Percentiles rank a stretch among this genome's conserved stretches.
phyloP scores from a whole-genome alignment of 2,888 invertebrate species.

The Microplitis manilae region DNA sequence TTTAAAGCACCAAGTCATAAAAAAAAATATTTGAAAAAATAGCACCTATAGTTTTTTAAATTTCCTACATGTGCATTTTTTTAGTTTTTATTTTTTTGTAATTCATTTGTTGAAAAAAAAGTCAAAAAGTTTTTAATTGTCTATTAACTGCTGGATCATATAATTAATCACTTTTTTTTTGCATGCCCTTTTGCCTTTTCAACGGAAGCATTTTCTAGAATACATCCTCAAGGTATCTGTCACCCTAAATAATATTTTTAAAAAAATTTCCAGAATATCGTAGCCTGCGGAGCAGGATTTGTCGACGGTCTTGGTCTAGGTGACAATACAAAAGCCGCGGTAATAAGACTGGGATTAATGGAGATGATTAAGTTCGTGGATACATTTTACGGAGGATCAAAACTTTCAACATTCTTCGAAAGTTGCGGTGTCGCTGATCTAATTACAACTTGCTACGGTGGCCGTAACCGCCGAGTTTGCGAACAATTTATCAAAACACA shows the following conservation, averaged over 20 bases:
- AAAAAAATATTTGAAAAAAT: too few relatives aligned
- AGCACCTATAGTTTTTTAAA: too few relatives aligned
- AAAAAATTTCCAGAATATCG: conserved; percentile 74
- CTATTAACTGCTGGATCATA: too few relatives aligned
- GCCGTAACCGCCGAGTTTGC: conserved; percentile 77
- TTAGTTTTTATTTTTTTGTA: too few relatives aligned
- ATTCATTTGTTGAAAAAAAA: too few relatives aligned
- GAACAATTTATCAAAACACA: conserved; percentile 77
- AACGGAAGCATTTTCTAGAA: too few relatives aligned
- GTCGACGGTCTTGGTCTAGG: conserved; percentile 78
- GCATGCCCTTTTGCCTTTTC: too few relatives aligned
- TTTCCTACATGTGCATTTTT: too few relatives aligned
- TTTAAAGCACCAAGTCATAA: too few relatives aligned
- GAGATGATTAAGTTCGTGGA: conserved; percentile 79
- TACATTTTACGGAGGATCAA: conserved; percentile 74
- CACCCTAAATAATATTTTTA: not conserved
- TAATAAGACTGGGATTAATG: conserved; percentile 80
- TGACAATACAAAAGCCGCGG: conserved; percentile 81
- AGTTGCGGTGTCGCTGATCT: conserved; percentile 83
- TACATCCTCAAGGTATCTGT: too few relatives aligned
- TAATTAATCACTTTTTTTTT: too few relatives aligned
- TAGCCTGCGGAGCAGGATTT: conserved; percentile 80
- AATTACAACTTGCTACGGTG: conserved; percentile 81
- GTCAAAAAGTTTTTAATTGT: too few relatives aligned
- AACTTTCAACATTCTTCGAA: conserved; percentile 78